These are phyloP conservation scores for Crenuchus spilurus DNA, from an alignment of 2,797 vertebrate species.

Conservation along the genomic window DNA sequence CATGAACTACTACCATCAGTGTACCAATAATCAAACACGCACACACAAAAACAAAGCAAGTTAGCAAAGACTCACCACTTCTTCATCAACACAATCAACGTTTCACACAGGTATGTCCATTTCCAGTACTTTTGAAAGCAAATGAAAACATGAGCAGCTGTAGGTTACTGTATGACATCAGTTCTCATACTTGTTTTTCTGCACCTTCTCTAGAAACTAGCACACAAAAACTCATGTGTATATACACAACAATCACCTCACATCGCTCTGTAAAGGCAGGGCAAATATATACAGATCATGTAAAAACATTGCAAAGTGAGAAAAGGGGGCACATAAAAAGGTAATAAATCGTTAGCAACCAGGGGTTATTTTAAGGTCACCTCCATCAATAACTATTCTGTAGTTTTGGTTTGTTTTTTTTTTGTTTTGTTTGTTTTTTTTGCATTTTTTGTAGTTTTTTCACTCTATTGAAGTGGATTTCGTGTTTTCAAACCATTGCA, in stretches of 20 bases:
- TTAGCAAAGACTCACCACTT: conserved; percentile 28
- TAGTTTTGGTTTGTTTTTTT: not conserved
- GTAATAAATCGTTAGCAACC: conserved; percentile 31
- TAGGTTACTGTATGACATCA: conserved; percentile 51
- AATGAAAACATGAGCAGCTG: conserved; percentile 54
- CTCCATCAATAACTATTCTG: conserved; percentile 20
- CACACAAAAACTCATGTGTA: conserved; percentile 56
- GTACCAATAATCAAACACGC: conserved; percentile 37
- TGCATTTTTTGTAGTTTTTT: too few species aligned
- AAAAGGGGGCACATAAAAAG: conserved; percentile 35
- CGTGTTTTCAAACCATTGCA: too few species aligned
- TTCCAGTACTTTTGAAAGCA: conserved; percentile 37
- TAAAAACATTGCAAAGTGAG: conserved; percentile 43
- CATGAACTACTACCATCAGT: conserved; percentile 47
- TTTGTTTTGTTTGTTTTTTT: too few species aligned
- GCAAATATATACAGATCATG: conserved; percentile 62
- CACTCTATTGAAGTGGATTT: conserved; percentile 19
- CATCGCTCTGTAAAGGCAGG: conserved; percentile 60
- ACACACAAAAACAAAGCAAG: conserved; percentile 35
- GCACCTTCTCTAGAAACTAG: conserved; percentile 63
- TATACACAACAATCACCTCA: conserved; percentile 56
- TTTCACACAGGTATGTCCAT: conserved; percentile 43
- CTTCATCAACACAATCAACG: conserved; percentile 50
- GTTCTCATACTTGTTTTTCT: not conserved
- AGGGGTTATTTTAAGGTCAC: conserved; percentile 24